Percentiles rank a stretch among this genome's conserved stretches.
phyloP scores from a whole-genome alignment of 2,797 vertebrate genomes.

The Phyllotis vaccarum region DNA sequence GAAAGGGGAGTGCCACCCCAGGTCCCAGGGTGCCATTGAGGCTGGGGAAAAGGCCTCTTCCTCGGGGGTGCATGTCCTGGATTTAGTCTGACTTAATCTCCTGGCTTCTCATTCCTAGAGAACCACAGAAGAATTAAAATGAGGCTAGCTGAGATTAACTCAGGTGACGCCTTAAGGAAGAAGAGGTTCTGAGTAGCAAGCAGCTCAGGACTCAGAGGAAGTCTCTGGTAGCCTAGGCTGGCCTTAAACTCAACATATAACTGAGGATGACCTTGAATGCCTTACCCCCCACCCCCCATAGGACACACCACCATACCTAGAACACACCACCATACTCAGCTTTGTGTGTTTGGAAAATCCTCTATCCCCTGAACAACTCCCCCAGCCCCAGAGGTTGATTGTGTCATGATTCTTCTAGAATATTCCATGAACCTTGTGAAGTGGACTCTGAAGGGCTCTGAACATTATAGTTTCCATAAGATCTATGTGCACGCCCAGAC shows the following conservation, averaged over 20 bases:
- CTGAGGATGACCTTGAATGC: neutral
- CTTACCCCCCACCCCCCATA: neutral
- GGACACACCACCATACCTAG: too few species aligned
- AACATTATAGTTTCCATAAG: neutral
- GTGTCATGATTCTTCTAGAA: neutral
- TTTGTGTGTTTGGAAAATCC: neutral
- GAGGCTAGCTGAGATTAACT: neutral
- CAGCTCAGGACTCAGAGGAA: neutral
- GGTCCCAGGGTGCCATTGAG: neutral
- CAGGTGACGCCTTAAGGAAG: neutral
- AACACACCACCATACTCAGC: too few species aligned
- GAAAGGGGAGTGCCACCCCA: neutral
- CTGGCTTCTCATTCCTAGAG: neutral
- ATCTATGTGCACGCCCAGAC: accelerated
- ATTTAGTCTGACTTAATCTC: neutral
- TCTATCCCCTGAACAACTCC: neutral
- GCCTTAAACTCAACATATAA: neutral
- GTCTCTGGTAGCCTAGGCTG: neutral
- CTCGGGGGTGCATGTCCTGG: neutral
- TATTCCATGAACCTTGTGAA: too few species aligned
- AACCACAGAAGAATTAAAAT: neutral
- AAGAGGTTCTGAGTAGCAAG: neutral
- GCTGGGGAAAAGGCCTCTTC: neutral
- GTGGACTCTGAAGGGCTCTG: neutral
- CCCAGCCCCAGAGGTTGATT: neutral